phyloP scores from a whole-genome alignment of 2,797 vertebrate genomes.

The Odontamblyopus rebecca region DNA sequence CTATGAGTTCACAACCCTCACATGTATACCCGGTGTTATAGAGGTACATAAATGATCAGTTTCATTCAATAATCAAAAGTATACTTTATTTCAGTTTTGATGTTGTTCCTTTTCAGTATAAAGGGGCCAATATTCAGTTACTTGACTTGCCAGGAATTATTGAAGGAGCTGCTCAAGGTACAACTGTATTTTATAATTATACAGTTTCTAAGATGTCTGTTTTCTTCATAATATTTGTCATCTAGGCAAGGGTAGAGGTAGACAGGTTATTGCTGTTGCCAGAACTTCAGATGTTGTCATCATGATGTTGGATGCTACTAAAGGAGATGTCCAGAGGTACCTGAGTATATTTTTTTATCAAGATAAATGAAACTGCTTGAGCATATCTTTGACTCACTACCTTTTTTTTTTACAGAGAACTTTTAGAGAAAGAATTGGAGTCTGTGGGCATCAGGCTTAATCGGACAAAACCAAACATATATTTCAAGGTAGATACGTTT shows the following conservation, averaged over 20 bases:
- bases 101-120: slow-evolving; percentile 81
- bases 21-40: slow-evolving; percentile 97
- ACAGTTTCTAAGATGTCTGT: background rate
- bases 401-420: slow-evolving; percentile 67
- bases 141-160: slow-evolving; percentile 99
- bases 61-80: background rate
- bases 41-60: slow-evolving; percentile 75
- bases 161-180: slow-evolving; percentile 97
- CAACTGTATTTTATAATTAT: background rate
- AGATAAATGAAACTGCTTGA: background rate
- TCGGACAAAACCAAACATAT: slow-evolving; percentile 95
- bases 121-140: slow-evolving; percentile 98
- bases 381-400: background rate
- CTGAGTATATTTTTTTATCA: background rate
- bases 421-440: slow-evolving; percentile 96
- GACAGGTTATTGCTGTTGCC: slow-evolving; percentile 97
- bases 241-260: slow-evolving; percentile 93
- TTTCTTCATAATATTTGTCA: background rate
- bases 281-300: slow-evolving; percentile 96
- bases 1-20: slow-evolving; percentile 97
- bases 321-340: slow-evolving; percentile 96
- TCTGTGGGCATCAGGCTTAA: slow-evolving; percentile 97
- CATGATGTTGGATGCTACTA: slow-evolving; percentile 99
- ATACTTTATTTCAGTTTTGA: background rate
- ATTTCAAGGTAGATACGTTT: slow-evolving; percentile 90